phyloP scores from a whole-genome alignment of 30 jellyfish, hydroid and myxozoan species.

The Chironex yamaguchii region DNA sequence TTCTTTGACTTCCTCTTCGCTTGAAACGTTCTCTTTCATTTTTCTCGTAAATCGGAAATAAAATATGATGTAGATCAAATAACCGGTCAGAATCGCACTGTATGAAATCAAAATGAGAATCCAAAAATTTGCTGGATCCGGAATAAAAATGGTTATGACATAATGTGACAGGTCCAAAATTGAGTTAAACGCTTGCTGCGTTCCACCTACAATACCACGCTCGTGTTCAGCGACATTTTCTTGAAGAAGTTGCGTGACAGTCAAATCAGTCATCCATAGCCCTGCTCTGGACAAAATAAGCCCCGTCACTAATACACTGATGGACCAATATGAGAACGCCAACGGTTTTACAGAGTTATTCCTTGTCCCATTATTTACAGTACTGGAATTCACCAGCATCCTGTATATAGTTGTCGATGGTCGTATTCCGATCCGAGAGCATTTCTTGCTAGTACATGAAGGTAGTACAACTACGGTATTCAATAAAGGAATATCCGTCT shows the following conservation, averaged over 20 bases:
- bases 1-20: too few species aligned
- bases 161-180: constrained; percentile 88
- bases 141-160: constrained; percentile 78
- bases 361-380: background rate
- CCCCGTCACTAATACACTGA: constrained; percentile 84
- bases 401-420: too few species aligned
- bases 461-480: background rate
- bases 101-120: constrained; percentile 76
- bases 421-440: background rate
- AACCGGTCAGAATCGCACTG: constrained; percentile 79
- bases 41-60: background rate
- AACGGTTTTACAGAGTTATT: background rate
- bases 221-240: constrained; percentile 87
- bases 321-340: constrained; percentile 70
- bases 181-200: constrained; percentile 90
- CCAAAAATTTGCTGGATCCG: constrained; percentile 89
- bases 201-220: constrained; percentile 97
- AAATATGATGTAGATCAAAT: constrained; percentile 65
- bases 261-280: constrained; percentile 95
- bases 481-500: background rate
- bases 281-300: constrained; percentile 93
- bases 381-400: too few species aligned
- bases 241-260: constrained; percentile 96
- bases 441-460: background rate
- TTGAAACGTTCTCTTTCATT: too few species aligned